phyloP scores from a whole-genome alignment of 2,113 vertebrate species.

The Boleophthalmus pectinirostris region DNA sequence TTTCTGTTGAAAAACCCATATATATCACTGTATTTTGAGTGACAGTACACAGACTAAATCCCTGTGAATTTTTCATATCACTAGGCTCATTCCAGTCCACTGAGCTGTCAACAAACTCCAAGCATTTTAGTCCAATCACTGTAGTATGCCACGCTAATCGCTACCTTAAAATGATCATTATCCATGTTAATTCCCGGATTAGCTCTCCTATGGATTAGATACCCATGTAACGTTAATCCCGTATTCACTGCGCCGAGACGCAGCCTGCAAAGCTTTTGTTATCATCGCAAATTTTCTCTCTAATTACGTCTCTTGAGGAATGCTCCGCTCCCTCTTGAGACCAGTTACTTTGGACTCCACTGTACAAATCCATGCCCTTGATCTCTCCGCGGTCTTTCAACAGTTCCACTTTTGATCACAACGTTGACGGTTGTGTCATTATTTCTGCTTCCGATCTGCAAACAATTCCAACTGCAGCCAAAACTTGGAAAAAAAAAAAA shows the following conservation, averaged over 20 bases:
- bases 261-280: constrained; percentile 51
- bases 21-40: not conserved
- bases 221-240: constrained; percentile 65
- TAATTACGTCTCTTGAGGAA: constrained; percentile 66
- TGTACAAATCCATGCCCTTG: constrained; percentile 38
- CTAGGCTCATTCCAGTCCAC: constrained; percentile 24
- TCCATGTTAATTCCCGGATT: constrained; percentile 65
- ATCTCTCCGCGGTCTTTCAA: constrained; percentile 35
- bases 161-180: constrained; percentile 63
- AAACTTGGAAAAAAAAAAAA: not conserved
- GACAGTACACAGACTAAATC: not conserved
- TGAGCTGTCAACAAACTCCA: constrained; percentile 44
- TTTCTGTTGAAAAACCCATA: no score
- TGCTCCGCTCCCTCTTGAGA: constrained; percentile 45
- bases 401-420: not conserved
- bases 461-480: constrained; percentile 8
- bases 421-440: not conserved
- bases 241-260: constrained; percentile 52
- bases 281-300: constrained; percentile 55
- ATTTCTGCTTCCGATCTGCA: constrained; percentile 1
- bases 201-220: constrained; percentile 64
- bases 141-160: constrained; percentile 63
- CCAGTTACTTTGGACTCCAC: constrained; percentile 30
- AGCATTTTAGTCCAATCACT: constrained; percentile 60
- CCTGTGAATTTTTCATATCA: constrained; percentile 11